These are phyloP conservation scores for Bolinopsis microptera DNA, from an alignment of 37 sponge, comb jelly and placozoan genomes.

Conservation along the genomic window DNA sequence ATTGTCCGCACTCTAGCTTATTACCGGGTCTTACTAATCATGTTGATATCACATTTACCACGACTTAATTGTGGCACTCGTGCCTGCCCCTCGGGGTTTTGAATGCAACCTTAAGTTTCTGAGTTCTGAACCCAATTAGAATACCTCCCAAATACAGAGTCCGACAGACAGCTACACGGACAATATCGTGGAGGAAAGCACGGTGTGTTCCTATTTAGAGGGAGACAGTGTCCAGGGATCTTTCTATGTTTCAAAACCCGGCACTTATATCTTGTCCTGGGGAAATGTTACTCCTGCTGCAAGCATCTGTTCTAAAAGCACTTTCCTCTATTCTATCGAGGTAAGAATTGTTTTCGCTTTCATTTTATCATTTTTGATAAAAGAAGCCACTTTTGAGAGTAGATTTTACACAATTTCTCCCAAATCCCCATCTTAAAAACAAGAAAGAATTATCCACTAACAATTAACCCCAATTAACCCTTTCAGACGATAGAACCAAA, in stretches of 20 bases:
- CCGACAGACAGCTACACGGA: constrained; percentile 47
- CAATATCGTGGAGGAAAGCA: background rate
- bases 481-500: constrained; percentile 39
- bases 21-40: too few species aligned
- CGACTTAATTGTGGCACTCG: too few species aligned
- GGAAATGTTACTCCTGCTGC: background rate
- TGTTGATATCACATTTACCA: too few species aligned
- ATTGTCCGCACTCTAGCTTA: too few species aligned
- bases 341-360: too few species aligned
- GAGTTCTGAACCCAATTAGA: background rate
- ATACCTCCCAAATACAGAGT: background rate
- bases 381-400: background rate
- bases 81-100: too few species aligned
- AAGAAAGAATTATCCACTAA: too few species aligned
- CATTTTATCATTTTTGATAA: background rate
- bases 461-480: background rate
- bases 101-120: too few species aligned
- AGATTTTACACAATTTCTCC: background rate
- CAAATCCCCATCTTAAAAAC: too few species aligned
- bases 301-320: background rate
- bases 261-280: constrained; percentile 12
- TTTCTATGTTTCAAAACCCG: constrained; percentile 8
- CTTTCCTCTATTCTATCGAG: constrained; percentile 51
- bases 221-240: constrained; percentile 36
- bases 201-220: background rate